Evolutionary conservation across 2,113 vertebrate species (phyloP).

Genomic region (Urocynchramus pylzowi): DNA sequence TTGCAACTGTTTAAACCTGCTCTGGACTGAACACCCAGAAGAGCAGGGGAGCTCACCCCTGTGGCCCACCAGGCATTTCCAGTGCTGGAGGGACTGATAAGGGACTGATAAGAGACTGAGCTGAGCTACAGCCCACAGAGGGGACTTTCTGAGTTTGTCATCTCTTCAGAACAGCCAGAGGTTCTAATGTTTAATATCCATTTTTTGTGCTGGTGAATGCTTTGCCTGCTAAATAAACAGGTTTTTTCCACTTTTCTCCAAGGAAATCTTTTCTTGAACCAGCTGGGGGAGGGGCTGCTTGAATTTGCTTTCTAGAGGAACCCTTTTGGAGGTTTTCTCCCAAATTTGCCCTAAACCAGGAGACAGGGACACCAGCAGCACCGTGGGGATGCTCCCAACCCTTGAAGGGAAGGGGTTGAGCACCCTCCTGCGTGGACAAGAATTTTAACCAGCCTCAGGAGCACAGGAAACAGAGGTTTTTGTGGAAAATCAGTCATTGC

Average conservation of each 20-base stretch:
- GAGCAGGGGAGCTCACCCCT: not conserved
- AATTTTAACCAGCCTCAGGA: fast-evolving
- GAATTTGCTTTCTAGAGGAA: not conserved
- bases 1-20: not conserved
- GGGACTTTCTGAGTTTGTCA: not conserved
- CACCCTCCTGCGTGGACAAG: fast-evolving
- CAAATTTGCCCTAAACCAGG: not conserved
- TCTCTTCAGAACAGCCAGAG: not conserved
- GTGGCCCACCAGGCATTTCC: not conserved
- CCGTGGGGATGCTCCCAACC: not conserved
- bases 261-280: not conserved
- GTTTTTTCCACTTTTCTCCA: not conserved
- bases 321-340: not conserved
- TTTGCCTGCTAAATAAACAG: not conserved
- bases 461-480: fast-evolving
- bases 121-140: not conserved
- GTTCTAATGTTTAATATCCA: not conserved
- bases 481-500: fast-evolving
- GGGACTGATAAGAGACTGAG: not conserved
- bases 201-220: not conserved
- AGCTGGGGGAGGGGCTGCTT: not conserved
- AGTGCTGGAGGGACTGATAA: not conserved
- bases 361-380: not conserved
- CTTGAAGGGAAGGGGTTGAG: not conserved
- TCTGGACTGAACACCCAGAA: not conserved